Evolutionary conservation across 2,797 vertebrate species (phyloP).

Genomic region (Danio aesculapii): DNA sequence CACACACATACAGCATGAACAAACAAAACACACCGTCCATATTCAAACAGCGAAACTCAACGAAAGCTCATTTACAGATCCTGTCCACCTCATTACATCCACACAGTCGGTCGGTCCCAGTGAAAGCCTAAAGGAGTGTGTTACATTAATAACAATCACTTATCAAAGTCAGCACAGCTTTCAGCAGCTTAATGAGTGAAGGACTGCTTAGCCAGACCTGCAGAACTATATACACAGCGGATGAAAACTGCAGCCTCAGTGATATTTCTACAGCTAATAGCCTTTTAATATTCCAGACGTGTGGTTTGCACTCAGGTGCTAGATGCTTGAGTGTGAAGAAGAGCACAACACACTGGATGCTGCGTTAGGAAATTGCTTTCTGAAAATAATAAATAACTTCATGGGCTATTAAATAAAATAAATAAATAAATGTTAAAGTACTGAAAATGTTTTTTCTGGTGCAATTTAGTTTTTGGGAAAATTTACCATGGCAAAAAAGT

Average conservation of each 20-base stretch:
- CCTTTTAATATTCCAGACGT: conserved; percentile 53
- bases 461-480: too few relatives aligned
- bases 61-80: conserved; percentile 26
- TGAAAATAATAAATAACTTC: too few relatives aligned
- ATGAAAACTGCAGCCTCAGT: conserved; percentile 66
- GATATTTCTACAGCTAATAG: conserved; percentile 65
- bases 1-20: conserved; percentile 13
- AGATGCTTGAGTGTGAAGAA: conserved; percentile 4
- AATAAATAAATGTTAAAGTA: too few relatives aligned
- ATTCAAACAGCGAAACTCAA: conserved; percentile 17
- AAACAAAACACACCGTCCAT: not conserved
- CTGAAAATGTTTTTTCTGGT: too few relatives aligned
- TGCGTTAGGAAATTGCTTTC: not conserved
- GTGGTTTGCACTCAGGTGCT: not conserved
- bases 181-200: conserved; percentile 72
- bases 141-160: conserved; percentile 43
- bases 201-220: conserved; percentile 71
- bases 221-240: conserved; percentile 1
- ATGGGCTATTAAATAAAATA: too few relatives aligned
- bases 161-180: conserved; percentile 45
- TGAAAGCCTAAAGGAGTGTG: conserved; percentile 24
- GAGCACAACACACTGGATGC: not conserved
- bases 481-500: too few relatives aligned
- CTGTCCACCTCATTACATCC: conserved; percentile 37
- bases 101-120: conserved; percentile 15